Base-by-base conservation (phyloP, 1,140 invertebrate species). In the Kradibia gibbosae region DNA sequence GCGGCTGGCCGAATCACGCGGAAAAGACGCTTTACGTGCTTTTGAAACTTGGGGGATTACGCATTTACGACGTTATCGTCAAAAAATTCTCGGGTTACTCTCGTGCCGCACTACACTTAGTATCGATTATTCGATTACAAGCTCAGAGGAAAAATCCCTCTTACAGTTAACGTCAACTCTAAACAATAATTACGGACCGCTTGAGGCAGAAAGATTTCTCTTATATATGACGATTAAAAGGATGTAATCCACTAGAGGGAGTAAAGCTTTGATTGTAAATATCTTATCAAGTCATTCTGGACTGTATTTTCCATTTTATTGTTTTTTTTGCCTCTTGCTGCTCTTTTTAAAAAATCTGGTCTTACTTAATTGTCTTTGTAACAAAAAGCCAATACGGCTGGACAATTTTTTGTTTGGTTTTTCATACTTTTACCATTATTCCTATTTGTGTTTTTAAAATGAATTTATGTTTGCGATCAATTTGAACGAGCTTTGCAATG, bases 11-110 rank as follows among this genome's bases (percentile, higher is more conserved):
- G 57, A 7, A 13, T 45, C 70, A 7, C 45, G 70, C 28, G 48
- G 34, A 81, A 77, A 72, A 45, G 72, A 57, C 57, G 67, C 71
- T 81, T 75, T 75, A 55, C 72, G 42, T 62, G 31, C 84, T 85
- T 75, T 84, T 84, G 78, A 84, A 86, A 75, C 82, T 80, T 73
- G 45, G 57, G n/a, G 42, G 74, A 81, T 82, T 81, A 76, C 53
- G 75, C 45, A 7, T 81, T 81, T 81, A 81, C 45, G 79, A 67
- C 57, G 71, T 42, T 50, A 57, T 50, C 55, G 70, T 28, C 65
- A 36, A 83, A 81, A 81, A 81, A 62, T 81, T 81, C n/a, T 31
- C 17, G 50, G 31, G 11, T n/a, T 78, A 82, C 71, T 55, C 74
- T 82, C 67, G 42, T 42, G 39, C 25, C 42, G 28, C 13, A 3